Conservation (phyloP, 2,113 vertebrate species). For the Heloderma charlesbogerti region DNA sequence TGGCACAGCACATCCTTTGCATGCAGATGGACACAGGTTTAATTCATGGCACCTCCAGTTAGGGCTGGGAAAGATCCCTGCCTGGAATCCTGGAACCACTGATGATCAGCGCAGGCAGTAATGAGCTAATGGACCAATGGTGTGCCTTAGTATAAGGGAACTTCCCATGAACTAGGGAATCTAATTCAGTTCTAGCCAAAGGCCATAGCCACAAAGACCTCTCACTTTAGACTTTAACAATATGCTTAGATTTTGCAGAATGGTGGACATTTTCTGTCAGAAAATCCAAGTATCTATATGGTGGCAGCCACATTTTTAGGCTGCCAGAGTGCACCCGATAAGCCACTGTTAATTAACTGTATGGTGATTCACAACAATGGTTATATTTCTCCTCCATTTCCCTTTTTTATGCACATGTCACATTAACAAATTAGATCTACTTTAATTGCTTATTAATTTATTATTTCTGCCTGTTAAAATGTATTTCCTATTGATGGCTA, state of each 20-base stretch:
- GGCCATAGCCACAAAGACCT: neutral
- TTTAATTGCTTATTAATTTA: conserved; percentile 16
- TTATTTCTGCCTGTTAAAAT: conserved; percentile 25
- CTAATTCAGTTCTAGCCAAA: neutral
- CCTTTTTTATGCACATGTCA: conserved; percentile 14
- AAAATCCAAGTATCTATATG: neutral
- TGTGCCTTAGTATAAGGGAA: too few relatives aligned
- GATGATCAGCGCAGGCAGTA: too few relatives aligned
- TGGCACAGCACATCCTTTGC: too few relatives aligned
- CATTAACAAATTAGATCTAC: neutral
- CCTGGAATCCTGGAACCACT: too few relatives aligned
- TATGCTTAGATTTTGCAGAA: neutral
- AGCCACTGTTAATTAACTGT: conserved; percentile 25
- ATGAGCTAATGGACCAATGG: too few relatives aligned
- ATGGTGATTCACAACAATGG: conserved; percentile 1
- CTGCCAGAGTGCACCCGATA: conserved; percentile 7
- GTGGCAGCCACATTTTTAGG: neutral
- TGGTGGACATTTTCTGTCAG: neutral
- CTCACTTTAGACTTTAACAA: neutral
- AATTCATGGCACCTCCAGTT: too few relatives aligned
- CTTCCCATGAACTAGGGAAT: too few relatives aligned
- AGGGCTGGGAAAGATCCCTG: too few relatives aligned
- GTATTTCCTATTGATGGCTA: conserved; percentile 5
- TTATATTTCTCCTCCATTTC: neutral
- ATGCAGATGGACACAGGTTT: too few relatives aligned